Conservation (phyloP, 2,113 vertebrate genomes). For the Oriolus oriolus region DNA sequence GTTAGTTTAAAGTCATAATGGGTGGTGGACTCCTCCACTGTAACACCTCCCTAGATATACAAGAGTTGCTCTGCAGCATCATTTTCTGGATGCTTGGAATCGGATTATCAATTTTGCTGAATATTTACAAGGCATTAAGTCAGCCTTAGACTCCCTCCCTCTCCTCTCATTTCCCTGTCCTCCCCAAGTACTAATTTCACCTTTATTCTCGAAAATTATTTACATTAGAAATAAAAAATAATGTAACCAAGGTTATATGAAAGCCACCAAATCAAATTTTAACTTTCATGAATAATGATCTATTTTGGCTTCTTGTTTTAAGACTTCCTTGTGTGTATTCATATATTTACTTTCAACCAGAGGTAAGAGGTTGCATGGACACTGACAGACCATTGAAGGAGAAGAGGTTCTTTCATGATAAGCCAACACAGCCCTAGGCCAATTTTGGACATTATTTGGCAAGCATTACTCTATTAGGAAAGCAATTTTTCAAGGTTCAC, state of each 20-base stretch:
- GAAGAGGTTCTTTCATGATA: neutral
- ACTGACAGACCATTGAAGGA: neutral
- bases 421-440: neutral
- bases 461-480: neutral
- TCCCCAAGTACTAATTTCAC: neutral
- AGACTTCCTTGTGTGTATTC: neutral
- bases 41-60: neutral
- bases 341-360: neutral
- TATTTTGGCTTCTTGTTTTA: neutral
- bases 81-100: neutral
- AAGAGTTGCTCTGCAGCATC: neutral
- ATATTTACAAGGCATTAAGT: neutral
- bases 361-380: neutral
- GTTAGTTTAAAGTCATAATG: neutral
- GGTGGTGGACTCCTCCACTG: neutral
- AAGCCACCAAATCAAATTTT: neutral
- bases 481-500: slow-evolving; percentile 24
- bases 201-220: neutral
- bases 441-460: neutral
- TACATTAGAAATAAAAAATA: neutral
- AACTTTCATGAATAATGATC: neutral
- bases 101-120: neutral
- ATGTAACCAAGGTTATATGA: neutral
- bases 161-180: neutral
- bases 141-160: neutral